Percentiles rank a stretch among this genome's conserved stretches.
phyloP scores from a whole-genome alignment of 1,140 invertebrate genomes.

The Thaumatotibia leucotreta region DNA sequence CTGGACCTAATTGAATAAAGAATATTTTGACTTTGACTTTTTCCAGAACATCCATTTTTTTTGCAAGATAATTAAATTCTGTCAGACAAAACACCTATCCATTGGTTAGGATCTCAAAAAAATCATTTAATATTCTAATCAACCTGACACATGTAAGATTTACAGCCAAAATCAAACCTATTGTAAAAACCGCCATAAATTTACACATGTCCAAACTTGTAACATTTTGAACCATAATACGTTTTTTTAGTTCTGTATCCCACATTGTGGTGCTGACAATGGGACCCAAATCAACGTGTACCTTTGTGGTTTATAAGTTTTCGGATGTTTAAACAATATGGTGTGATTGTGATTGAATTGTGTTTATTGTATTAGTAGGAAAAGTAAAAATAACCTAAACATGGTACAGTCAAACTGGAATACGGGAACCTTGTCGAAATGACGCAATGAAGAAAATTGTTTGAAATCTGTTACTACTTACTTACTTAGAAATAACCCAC shows the following conservation, averaged over 20 bases:
- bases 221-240: not conserved
- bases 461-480: too few species aligned
- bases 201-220: not conserved
- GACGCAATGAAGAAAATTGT: too few species aligned
- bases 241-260: not conserved
- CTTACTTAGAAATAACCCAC: too few species aligned
- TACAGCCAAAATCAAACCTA: conserved; percentile 2
- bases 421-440: too few species aligned
- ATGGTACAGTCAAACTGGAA: too few species aligned
- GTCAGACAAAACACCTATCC: not conserved
- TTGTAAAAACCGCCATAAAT: not conserved
- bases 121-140: not conserved
- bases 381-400: too few species aligned
- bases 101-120: too few species aligned
- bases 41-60: too few species aligned
- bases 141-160: not conserved
- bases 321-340: not conserved
- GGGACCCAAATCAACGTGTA: not conserved
- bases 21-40: too few species aligned
- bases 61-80: not conserved
- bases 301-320: not conserved
- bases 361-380: not conserved
- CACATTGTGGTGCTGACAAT: conserved; percentile 5
- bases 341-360: not conserved
- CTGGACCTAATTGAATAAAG: too few species aligned